Base-by-base conservation (phyloP, 2,797 vertebrate species). In the Brotula barbata region DNA sequence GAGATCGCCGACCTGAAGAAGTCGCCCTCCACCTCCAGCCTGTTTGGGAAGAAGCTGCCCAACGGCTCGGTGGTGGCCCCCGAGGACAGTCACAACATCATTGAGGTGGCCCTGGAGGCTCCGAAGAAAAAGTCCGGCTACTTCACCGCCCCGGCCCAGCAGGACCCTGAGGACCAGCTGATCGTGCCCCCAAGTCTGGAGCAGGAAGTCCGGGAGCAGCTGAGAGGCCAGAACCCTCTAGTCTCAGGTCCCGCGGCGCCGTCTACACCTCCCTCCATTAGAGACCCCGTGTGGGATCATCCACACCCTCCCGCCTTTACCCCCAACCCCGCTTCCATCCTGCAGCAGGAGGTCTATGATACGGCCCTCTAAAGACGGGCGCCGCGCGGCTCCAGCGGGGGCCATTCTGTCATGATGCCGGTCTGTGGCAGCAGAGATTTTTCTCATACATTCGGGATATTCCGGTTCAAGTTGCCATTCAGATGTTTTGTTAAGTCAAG, bases 61-160 rank as follows among this genome's bases (percentile, higher is more conserved):
- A 99, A 99, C 9, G 97, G 97, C 76, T 99, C 97, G 0, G 92
- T 99, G 23, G 96, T 99, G 20, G 95, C 93, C 60, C 92, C 93
- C 1, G 95, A 97, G 84, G 95, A 98, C 57, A 96, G 95, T 73
- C 94, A 97, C 68, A 97, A 98, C 78, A 90, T 98, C 56, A 98
- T 98, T 0, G 97, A 99, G 77, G 95, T 98, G 74, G 96, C 96
- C 25, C 91, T 96, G 33, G 97, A 97, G 79, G 96, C 93, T 37
- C 96, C 96, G 15, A 98, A 94, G 82, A 99, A 94, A 85, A 98
- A 97, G 83, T 96, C 95, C 0, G 97, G 96, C 50, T 99, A 99
- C 85, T 99, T 99, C 82, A 95, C 92, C 22, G 96, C 96, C 58
- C 94, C 96, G 0, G 92, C 95, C 40, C 96, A 98, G 84, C 89